Evolutionary conservation across 2,888 invertebrate genomes (phyloP).

Genomic region (Hyles lineata): DNA sequence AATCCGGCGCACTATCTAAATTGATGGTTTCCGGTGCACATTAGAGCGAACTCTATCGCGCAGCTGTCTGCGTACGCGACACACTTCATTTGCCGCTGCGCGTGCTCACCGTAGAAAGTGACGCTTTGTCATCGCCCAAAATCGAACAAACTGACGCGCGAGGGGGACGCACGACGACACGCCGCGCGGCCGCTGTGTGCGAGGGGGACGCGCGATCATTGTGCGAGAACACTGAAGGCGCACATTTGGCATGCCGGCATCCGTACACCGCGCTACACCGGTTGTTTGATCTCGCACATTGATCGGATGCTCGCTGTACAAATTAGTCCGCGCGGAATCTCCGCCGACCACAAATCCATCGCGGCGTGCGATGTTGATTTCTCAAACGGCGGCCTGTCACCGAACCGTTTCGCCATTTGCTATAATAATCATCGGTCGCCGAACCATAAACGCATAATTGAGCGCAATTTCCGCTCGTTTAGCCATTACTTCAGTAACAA

Average conservation of each 20-base stretch:
- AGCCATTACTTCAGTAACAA: constrained; percentile 56
- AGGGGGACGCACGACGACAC: constrained; percentile 50
- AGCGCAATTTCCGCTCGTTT: constrained; percentile 70
- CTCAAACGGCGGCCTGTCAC: constrained; percentile 43
- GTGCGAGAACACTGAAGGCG: constrained; percentile 48
- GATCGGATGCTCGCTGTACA: constrained; percentile 50
- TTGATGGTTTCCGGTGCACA: constrained; percentile 83
- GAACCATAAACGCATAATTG: constrained; percentile 59
- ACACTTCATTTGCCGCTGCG: constrained; percentile 82
- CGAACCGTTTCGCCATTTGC: constrained; percentile 49
- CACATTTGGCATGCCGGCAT: constrained; percentile 61
- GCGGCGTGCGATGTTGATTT: constrained; percentile 41
- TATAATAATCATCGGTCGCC: constrained; percentile 55
- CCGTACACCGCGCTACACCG: constrained; percentile 51
- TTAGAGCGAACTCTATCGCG: constrained; percentile 75
- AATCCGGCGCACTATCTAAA: constrained; percentile 81
- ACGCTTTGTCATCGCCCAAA: constrained; percentile 78
- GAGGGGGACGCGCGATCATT: constrained; percentile 51
- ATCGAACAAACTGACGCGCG: constrained; percentile 63
- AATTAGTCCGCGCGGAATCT: constrained; percentile 45
- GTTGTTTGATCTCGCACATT: constrained; percentile 61
- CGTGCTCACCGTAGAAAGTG: constrained; percentile 80
- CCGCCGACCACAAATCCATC: constrained; percentile 39
- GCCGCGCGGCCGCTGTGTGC: constrained; percentile 35
- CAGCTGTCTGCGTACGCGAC: constrained; percentile 80